Percentiles rank a stretch among this genome's conserved stretches.
phyloP scores from a whole-genome alignment of 30 jellyfish, hydroid and myxozoan species.

The Thelohanellus kitauei region DNA sequence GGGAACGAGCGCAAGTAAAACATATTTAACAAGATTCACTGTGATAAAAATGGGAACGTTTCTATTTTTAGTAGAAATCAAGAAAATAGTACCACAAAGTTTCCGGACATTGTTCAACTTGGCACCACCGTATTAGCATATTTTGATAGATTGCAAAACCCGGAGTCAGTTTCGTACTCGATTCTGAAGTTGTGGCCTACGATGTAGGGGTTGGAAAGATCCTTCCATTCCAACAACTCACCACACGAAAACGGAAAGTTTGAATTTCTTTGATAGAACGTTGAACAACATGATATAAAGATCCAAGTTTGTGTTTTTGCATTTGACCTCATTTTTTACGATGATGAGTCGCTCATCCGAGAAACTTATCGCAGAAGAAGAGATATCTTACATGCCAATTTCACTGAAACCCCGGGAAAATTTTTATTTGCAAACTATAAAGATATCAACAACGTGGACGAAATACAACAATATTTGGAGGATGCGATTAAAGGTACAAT shows the following conservation, averaged over 20 bases:
- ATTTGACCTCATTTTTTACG: conserved; percentile 19
- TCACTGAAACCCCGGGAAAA: conserved; percentile 5
- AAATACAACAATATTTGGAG: conserved; percentile 34
- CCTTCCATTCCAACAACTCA: conserved; percentile 60
- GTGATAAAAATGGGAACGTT: conserved; percentile 22
- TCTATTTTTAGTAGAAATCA: conserved; percentile 45
- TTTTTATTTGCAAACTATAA: conserved; percentile 54
- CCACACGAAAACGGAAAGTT: conserved; percentile 70
- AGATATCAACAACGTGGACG: conserved; percentile 46
- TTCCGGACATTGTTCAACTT: conserved; percentile 44
- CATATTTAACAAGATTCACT: conserved; percentile 14
- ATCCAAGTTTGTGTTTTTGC: conserved; percentile 79
- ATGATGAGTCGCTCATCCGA: neutral
- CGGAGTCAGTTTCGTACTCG: conserved; percentile 18
- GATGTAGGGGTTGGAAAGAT: conserved; percentile 38
- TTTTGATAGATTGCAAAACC: conserved; percentile 15
- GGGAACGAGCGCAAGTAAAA: conserved; percentile 73
- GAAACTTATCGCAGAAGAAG: neutral
- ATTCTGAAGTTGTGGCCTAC: conserved; percentile 80
- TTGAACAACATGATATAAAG: conserved; percentile 29
- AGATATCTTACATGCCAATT: neutral
- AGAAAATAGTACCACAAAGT: conserved; percentile 49
- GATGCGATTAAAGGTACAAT: conserved; percentile 53
- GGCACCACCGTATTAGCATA: conserved; percentile 27
- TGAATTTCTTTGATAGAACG: conserved; percentile 15